Evolutionary conservation across 2,797 vertebrate species (phyloP).

Genomic region (Neopelma chrysocephalum): DNA sequence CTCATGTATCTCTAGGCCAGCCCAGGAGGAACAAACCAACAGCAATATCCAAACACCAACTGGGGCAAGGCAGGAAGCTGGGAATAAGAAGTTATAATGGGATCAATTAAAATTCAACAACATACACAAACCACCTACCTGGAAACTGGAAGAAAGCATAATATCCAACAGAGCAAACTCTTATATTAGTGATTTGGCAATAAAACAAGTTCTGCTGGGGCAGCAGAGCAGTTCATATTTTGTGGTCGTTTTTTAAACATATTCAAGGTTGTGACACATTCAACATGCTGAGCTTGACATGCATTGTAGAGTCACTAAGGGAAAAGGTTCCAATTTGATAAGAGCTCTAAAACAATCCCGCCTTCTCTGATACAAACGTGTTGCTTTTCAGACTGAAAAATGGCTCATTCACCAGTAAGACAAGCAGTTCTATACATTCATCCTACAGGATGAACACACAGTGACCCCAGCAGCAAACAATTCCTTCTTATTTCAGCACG

Average conservation of each 20-base stretch:
- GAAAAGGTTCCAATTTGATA: neutral
- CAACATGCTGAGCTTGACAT: neutral
- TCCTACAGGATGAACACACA: neutral
- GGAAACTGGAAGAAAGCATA: conserved; percentile 1
- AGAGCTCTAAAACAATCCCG: neutral
- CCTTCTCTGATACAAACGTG: neutral
- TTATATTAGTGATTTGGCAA: neutral
- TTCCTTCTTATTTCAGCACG: neutral
- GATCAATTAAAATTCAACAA: neutral
- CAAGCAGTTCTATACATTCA: neutral
- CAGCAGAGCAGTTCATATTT: neutral
- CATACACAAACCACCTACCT: conserved; percentile 17
- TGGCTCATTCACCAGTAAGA: neutral
- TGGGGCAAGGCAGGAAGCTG: neutral
- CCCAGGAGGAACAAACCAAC: neutral
- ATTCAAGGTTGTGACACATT: neutral
- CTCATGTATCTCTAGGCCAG: neutral
- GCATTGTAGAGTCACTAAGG: neutral
- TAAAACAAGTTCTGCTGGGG: neutral
- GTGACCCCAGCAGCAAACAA: neutral
- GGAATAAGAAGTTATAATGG: neutral
- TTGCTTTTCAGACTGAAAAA: neutral
- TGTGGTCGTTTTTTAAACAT: neutral
- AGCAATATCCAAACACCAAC: neutral
- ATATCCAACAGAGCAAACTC: neutral